Base-by-base conservation (phyloP, 2,888 invertebrate genomes). In the Trachelus troglodyta region DNA sequence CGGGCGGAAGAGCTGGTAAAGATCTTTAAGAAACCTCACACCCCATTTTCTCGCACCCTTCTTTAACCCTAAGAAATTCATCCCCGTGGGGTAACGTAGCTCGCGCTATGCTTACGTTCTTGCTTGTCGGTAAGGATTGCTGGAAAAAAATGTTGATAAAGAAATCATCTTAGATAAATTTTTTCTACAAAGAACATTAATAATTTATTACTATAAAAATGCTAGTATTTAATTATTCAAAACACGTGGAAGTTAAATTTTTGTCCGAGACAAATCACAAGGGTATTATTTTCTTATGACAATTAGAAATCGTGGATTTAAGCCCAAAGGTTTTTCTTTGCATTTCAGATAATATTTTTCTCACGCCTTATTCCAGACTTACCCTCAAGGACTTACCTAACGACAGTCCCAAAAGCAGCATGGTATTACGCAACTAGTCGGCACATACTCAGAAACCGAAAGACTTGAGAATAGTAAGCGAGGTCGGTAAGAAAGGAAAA, bases 401-500 rank as follows among this genome's bases (percentile, higher is more conserved):
- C 9, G 56, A 23, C 9, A 56, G 1, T 23, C 9, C 23, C 2
- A 23, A 56, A 56, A 23, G 56, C 23, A 23, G 56, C 23, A 56
- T 56, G 56, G 56, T 56, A 56, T 56, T 56, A 9, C 23, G 56
- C 56, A 56, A 23, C 56, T 56, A 56, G 56, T 56, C 56, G 56
- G 56, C 56, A 23, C 23, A 56, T 23, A 23, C 56, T 56, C 23
- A 9, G 23, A 56, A 23, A 56, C 1, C 23, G 23, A 56, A 56
- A 23, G 56, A 23, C 56, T 23, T 23, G 23, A 56, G 56, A 56
- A 23, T 9, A 23, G 56, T 56, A 23, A 56, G 56, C 2, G 23
- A 56, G 79, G 91, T 91, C 91, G 91, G 91, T 91, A 91, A 91
- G 88, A 89, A 87, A 90, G 91, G 89, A 83, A 89, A 91, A 91